These are phyloP conservation scores for Brienomyrus brachyistius DNA, from an alignment of 2,113 vertebrate species.

Conservation along the genomic window DNA sequence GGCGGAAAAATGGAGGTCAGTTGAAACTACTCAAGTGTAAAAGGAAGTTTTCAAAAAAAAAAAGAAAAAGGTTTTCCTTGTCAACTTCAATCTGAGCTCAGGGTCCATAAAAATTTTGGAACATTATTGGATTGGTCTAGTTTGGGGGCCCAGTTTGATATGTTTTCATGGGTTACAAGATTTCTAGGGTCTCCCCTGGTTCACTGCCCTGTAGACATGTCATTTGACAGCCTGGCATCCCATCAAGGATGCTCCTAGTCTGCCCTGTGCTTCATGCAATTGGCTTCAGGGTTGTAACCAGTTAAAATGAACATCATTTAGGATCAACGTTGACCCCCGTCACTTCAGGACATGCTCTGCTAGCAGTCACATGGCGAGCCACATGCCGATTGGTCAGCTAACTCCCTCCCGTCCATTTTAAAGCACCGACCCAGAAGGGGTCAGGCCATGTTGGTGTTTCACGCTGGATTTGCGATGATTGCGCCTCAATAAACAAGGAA, in stretches of 20 bases:
- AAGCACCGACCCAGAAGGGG: neutral
- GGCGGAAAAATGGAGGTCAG: neutral
- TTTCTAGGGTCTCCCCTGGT: neutral
- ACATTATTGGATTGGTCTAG: neutral
- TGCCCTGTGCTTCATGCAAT: neutral
- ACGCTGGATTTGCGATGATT: neutral
- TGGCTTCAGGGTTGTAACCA: neutral
- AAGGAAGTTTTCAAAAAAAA: neutral
- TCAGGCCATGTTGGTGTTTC: no score
- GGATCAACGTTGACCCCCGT: neutral
- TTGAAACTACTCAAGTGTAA: neutral
- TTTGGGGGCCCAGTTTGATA: neutral
- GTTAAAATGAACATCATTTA: neutral
- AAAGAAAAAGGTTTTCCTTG: neutral
- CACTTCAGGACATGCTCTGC: neutral
- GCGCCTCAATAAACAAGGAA: neutral
- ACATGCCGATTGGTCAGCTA: neutral
- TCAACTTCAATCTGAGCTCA: neutral
- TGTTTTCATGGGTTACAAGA: neutral
- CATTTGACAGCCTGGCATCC: neutral
- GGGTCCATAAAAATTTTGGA: neutral
- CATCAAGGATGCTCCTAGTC: neutral
- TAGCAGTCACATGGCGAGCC: neutral
- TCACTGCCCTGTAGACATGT: neutral
- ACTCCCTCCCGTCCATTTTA: neutral